Base-by-base conservation (phyloP, 2,888 invertebrate genomes). In the Ichneumoninae sp. region DNA sequence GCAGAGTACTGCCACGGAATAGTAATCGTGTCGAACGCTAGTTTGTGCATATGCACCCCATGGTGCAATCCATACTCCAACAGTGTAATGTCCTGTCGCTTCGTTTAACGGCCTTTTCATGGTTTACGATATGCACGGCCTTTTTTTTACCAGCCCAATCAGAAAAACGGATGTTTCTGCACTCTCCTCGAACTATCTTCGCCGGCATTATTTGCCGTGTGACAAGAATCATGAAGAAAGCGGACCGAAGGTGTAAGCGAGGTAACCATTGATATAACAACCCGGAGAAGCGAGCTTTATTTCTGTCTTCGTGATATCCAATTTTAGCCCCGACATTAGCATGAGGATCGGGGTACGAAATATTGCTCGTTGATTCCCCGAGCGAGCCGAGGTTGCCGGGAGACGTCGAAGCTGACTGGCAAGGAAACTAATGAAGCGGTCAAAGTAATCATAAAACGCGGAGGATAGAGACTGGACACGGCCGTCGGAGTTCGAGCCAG, bases 21-120 rank as follows among this genome's bases (percentile, higher is more conserved):
- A 93, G 89, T 91, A 93, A 93, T 92, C 88, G 90, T 90, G 91
- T 91, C 91, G 90, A 92, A 93, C 92, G 92, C 91, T 90, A 90
- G 90, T 91, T 90, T 88, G 87, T 88, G 83, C 10, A 44, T 68
- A 30, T n/a, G 54, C 74, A 13, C 60, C 69, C 68, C n/a, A 62
- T 62, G n/a, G 19, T 69, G 60, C 50, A 72, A 71, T 83, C 60
- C 70, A 62, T 69, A 13, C 71, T 47, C 30, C 66, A 54, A 66
- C 30, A 52, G 69, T 60, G 47, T 40, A 65, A 50, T 50, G 71
- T 60, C 76, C 70, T 75, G 75, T 65, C 74, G 47, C 69, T 80
- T 74, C 69, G 77, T 84, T 78, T 50, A 44, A 33, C 71, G 22
- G 50, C 2, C 60, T 72, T 70, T 70, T 81, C 69, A 44, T 52